Base-by-base conservation (phyloP, 2,113 vertebrate species). In the Pseudolaguvia tuberculata region DNA sequence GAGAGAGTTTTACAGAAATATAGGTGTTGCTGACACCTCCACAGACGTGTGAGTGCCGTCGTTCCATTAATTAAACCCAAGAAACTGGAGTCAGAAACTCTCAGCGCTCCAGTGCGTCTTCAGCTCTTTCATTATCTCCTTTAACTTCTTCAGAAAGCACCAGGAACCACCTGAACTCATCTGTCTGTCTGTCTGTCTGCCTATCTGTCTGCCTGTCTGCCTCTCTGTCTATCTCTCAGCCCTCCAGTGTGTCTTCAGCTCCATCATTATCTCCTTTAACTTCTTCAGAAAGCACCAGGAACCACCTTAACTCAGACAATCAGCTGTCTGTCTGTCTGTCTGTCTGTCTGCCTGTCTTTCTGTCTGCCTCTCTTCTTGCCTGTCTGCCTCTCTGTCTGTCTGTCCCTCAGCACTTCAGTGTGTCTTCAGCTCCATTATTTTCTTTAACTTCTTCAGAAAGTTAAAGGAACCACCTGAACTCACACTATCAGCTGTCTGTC, bases 31-130 rank as follows among this genome's bases (percentile, higher is more conserved):
- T 52, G 42, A 75, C 73, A 75, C 73, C 73, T 75, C 73, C 8
- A 52, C 56, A 53, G 53, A 75, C n/a, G 73, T 75, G 73, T 58
- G 73, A 75, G 73, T 5, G 39, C 62, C 53, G 73, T 75, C 53
- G 52, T 75, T 67, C 62, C 62, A 67, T 75, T 75, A 75, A 75
- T 75, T 75, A 75, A 68, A 75, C 73, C 73, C 62, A 57, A 75
- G 73, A 25, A 75, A 75, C 68, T 75, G 29, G 52, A 67, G 51
- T 75, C 62, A 75, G 73, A 62, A 66, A 75, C 57, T 29, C 63
- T 47, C 35, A 35, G n/a, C 21, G 48, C 23, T 67, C 51, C 56
- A 66, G 56, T 45, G 47, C 39, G 58, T 62, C 48, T 62, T 73
- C 71, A 12, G 51, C 71, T 73, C 27, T 29, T 29, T 73, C 47